These are phyloP conservation scores for Herminia tarsipennalis DNA, from an alignment of 2,888 invertebrate species.

Conservation along the genomic window DNA sequence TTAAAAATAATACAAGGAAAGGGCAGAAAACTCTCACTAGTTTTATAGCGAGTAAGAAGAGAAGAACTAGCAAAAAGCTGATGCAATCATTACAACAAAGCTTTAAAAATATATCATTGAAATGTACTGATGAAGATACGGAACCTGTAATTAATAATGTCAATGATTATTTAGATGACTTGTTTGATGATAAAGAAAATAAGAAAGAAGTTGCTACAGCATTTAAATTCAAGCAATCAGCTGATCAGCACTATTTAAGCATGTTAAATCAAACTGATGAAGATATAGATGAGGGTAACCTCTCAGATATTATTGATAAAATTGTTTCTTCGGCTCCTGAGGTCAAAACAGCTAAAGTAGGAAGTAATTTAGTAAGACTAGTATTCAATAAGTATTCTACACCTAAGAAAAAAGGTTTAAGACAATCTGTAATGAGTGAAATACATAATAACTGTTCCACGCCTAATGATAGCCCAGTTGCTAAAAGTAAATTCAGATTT, in stretches of 20 bases:
- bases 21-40: slow-evolving; percentile 73
- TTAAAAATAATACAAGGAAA: slow-evolving; percentile 58
- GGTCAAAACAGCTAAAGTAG: slow-evolving; percentile 63
- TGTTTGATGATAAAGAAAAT: slow-evolving; percentile 42
- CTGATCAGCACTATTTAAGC: slow-evolving; percentile 45
- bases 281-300: slow-evolving; percentile 56
- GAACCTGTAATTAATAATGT: slow-evolving; percentile 4
- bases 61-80: slow-evolving; percentile 52
- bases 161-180: slow-evolving; percentile 17
- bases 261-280: slow-evolving; percentile 56
- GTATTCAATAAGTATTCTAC: slow-evolving; percentile 64
- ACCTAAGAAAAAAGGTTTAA: slow-evolving; percentile 53
- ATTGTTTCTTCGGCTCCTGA: slow-evolving; percentile 63
- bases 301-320: slow-evolving; percentile 72
- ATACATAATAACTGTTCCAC: slow-evolving; percentile 72
- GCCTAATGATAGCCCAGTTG: slow-evolving; percentile 65
- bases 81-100: slow-evolving; percentile 52
- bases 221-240: background rate
- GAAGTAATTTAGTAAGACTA: slow-evolving; percentile 67
- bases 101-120: slow-evolving; percentile 58
- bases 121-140: slow-evolving; percentile 23
- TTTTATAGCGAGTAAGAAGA: slow-evolving; percentile 67
- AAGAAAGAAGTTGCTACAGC: background rate
- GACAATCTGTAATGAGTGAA: slow-evolving; percentile 52
- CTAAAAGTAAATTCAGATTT: slow-evolving; percentile 35